Base-by-base conservation (phyloP, 2,113 vertebrate genomes). In the Marmota flaviventris region DNA sequence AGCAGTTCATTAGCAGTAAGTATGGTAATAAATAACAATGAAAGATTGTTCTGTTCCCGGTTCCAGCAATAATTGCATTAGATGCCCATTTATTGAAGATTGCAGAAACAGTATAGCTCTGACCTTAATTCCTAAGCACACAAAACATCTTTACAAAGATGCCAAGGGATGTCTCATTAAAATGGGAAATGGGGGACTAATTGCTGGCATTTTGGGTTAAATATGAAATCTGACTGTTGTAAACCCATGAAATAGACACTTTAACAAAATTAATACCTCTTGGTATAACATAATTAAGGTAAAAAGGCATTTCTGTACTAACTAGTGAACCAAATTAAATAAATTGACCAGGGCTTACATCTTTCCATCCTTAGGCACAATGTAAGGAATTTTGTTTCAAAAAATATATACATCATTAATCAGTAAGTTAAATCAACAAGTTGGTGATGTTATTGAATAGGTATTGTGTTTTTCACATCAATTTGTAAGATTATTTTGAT, bases 1-100 rank as follows among this genome's bases (percentile, higher is more conserved):
- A 90, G 76, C 72, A 37, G 92, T 93, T 97, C 97, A 94, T 97
- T 95, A 81, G 82, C 94, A 82, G 45, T 93, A 90, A 96, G 95
- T 82, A 51, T 25, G 92, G 92, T 63, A 70, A 96, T 97, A 97
- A 97, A 96, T 96, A 97, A 97, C 90, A 92, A 39, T 78, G 96
- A 97, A 90, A 82, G 92, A 96, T 78, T 95, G 87, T 88, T 95
- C 95, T 93, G 78, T 97, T 91, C 94, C 90, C 70, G 61, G 6
- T 86, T 84, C 84, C 61, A 93, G 73, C 96, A 78, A 85, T 97
- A 97, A 97, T 51, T 97, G 94, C 90, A 95, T 97, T 97, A 96
- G 90, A 93, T 88, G 85, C 72, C 88, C 91, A 91, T 95, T 96
- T 93, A 77, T 85, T 73, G 45, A 97, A 97, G 84, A 94, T 24